phyloP scores from a whole-genome alignment of 2,113 vertebrate genomes.

The Narcine bancroftii region DNA sequence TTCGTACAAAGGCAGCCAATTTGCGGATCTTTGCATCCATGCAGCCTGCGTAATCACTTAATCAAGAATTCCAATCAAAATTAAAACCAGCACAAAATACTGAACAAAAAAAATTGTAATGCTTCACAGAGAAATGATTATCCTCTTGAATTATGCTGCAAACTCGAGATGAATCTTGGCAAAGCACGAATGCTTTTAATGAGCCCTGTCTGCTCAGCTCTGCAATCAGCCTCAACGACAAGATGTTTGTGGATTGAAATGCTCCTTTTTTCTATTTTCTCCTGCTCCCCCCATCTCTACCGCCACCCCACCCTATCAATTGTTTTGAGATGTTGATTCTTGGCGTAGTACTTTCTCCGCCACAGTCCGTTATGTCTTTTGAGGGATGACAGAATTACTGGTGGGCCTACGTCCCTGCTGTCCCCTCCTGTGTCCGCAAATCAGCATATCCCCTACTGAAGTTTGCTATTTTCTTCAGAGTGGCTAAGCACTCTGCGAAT shows the following conservation, averaged over 20 bases:
- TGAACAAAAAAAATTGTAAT: slow-evolving; percentile 14
- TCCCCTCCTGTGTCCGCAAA: not conserved
- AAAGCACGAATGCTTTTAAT: slow-evolving; percentile 29
- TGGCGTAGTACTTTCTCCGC: too few relatives aligned
- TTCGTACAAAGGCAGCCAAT: slow-evolving; percentile 29
- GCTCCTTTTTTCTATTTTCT: not conserved
- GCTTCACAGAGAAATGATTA: slow-evolving; percentile 27
- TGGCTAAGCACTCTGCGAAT: too few relatives aligned
- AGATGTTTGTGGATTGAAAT: slow-evolving; percentile 1
- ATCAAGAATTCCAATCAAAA: slow-evolving; percentile 35
- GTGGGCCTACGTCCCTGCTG: not conserved
- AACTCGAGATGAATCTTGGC: slow-evolving; percentile 29
- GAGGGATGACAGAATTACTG: too few relatives aligned
- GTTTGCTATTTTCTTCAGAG: too few relatives aligned
- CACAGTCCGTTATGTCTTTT: too few relatives aligned
- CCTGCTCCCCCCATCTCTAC: not conserved
- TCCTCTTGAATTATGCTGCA: slow-evolving; percentile 26
- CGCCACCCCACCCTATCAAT: not conserved
- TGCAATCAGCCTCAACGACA: slow-evolving; percentile 27
- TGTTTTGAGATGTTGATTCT: not conserved
- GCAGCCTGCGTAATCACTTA: slow-evolving; percentile 30
- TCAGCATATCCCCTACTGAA: too few relatives aligned
- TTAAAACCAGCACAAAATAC: slow-evolving; percentile 34
- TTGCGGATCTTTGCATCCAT: not conserved
- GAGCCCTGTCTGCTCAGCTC: not conserved